These are phyloP conservation scores for Leptinotarsa rubiginosa DNA, from an alignment of 2,888 invertebrate genomes.

Conservation along the genomic window DNA sequence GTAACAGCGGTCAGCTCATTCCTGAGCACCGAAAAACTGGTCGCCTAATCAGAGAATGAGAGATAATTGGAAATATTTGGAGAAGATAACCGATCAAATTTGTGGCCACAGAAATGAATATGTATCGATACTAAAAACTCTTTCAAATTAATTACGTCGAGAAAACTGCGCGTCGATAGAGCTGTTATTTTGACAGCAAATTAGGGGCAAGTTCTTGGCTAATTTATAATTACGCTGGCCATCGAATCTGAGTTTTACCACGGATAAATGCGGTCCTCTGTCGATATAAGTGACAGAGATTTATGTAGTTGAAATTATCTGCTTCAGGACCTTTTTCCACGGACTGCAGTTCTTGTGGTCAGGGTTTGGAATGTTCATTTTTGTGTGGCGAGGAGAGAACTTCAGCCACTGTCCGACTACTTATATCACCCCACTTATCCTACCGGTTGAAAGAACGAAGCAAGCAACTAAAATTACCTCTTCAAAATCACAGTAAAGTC, in stretches of 20 bases:
- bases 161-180: slow-evolving; percentile 55
- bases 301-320: slow-evolving; percentile 59
- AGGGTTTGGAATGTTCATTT: slow-evolving; percentile 34
- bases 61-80: slow-evolving; percentile 39
- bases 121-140: slow-evolving; percentile 42
- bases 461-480: slow-evolving; percentile 52
- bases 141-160: slow-evolving; percentile 54
- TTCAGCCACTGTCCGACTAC: slow-evolving; percentile 59
- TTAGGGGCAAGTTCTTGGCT: slow-evolving; percentile 63
- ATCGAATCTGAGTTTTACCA: slow-evolving; percentile 62
- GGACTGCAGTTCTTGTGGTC: slow-evolving; percentile 42
- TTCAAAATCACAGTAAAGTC: slow-evolving; percentile 15
- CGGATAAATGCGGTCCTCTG: slow-evolving; percentile 62
- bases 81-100: slow-evolving; percentile 44
- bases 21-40: slow-evolving; percentile 42
- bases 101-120: slow-evolving; percentile 40
- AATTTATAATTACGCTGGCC: slow-evolving; percentile 65
- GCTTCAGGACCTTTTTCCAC: slow-evolving; percentile 31
- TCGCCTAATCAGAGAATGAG: slow-evolving; percentile 52
- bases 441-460: slow-evolving; percentile 59
- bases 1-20: slow-evolving; percentile 23
- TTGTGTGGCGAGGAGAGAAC: slow-evolving; percentile 33
- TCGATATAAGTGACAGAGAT: slow-evolving; percentile 63
- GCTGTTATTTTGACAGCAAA: slow-evolving; percentile 64
- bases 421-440: slow-evolving; percentile 60